Evolutionary conservation across 2,888 invertebrate species (phyloP), one percentile per base, ranked within the genome.

Genomic region (Harpalus rubripes): DNA sequence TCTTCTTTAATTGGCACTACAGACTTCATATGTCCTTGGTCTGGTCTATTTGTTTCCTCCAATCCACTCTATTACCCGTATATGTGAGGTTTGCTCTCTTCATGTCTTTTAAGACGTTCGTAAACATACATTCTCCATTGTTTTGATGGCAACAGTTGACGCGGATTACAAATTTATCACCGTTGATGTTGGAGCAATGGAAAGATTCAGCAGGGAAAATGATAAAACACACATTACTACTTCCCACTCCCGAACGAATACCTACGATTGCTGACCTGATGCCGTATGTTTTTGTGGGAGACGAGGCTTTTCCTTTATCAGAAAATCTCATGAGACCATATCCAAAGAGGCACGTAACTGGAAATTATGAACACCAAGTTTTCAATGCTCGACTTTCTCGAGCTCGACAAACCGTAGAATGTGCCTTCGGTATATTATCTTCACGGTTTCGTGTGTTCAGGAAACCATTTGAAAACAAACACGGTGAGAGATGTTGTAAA

Each of bases 291-390:
- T 86, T 87, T 82, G 81, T 85, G 16, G 86, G 85, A 74, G n/a
- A 86, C 86, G 68, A 85, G 86, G 56, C 78, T 87, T 16, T 88
- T 88, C 83, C 87, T 85, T 82, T 87, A 41, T 82, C 85, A 58
- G 72, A 63, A 26, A 85, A 87, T 78, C 84, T 88, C 26, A 86
- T 87, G 86, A 81, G 87, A 84, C 87, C 88, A 32, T 87, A 86
- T 86, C 86, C 88, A 84, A 83, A 22, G 15, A 76, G 68, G 41
- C 84, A 65, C 26, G 80, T 58, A 2, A 15, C 58, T n/a, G 16
- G 16, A 15, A 58, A 58, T 16, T n/a, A 58, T 15, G 58, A 58
- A 58, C n/a, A 58, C 58, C n/a, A 58, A 58, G 16, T 58, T 15
- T 58, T 88, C 0, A 82, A 72, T 44, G 26, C 86, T 86, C 86